A percentile compares a stretch with the other conserved stretches of the same genome.
Conservation (phyloP, 2,113 vertebrate genomes). For the Ahaetulla prasina region DNA sequence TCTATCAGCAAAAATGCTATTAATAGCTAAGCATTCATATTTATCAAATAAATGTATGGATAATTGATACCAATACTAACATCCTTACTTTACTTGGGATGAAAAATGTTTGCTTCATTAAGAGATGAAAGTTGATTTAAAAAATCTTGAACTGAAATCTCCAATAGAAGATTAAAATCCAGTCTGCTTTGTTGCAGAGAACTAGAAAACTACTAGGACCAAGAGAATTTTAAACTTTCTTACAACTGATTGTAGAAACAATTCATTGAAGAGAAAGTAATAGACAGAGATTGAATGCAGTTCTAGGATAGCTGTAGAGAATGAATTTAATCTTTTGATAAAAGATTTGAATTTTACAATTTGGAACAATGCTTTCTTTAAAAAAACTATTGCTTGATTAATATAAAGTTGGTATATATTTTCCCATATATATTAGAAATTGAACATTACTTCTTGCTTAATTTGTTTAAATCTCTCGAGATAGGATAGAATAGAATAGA, state of each 20-base stretch:
- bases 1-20: neutral
- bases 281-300: neutral
- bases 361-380: neutral
- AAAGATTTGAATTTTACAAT: neutral
- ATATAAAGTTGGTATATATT: neutral
- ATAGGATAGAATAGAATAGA: too few relatives aligned
- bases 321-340: neutral
- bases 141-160: neutral
- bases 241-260: neutral
- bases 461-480: neutral
- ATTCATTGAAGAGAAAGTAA: neutral
- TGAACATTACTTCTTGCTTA: neutral
- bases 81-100: neutral
- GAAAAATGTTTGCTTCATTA: neutral
- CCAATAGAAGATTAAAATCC: neutral
- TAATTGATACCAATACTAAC: neutral
- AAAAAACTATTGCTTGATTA: neutral
- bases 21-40: neutral
- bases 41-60: neutral
- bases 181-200: neutral
- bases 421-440: neutral
- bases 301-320: neutral
- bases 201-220: neutral
- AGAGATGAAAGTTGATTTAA: neutral
- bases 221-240: neutral